Base-by-base conservation (phyloP, 2,113 vertebrate genomes). In the Taxidea taxus region DNA sequence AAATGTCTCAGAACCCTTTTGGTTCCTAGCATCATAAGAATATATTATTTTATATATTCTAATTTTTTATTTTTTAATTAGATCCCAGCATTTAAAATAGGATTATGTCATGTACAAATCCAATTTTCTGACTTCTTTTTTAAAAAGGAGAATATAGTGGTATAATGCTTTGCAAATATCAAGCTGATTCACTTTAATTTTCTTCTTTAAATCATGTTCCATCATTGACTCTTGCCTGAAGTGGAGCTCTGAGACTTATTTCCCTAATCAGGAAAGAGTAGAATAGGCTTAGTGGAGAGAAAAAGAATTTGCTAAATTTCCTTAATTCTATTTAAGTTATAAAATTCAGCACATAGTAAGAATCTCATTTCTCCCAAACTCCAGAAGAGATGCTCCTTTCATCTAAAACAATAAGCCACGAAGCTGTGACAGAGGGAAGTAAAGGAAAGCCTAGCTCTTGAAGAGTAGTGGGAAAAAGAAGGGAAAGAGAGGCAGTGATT, bases 131-230 rank as follows among this genome's bases (percentile, higher is more conserved):
- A 83, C 78, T 70, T 81, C 31, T 62, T 39, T 56, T 62, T 39
- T 47, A 37, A 64, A 64, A 84, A 85, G 31, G 1, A 29, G n/a
- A 62, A 60, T 86, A 80, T 54, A 94, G 51, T 49, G 4, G 23
- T 54, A 1, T 83, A 78, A 56, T 77, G 75, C 34, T 96, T 97
- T 95, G 31, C 39, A 95, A 91, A 23, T 88, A 93, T 51, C 90
- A 92, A 94, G 6, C 47, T 44, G 23, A 94, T 86, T 94, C 5
- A 44, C 58, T 96, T 97, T 93, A 86, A 92, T 72, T 83, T 99
- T 99, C 27, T 82, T 74, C 54, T 75, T 88, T 77, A 94, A 80
- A 29, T 85, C 54, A 54, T 89, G 9, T 87, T 87, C 54, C 47
- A 74, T 72, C 95, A 60, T 66, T 89, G 54, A 87, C 44, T 84